Evolutionary conservation across 2,113 vertebrate genomes (phyloP).

Genomic region (Nerophis lumbriciformis): DNA sequence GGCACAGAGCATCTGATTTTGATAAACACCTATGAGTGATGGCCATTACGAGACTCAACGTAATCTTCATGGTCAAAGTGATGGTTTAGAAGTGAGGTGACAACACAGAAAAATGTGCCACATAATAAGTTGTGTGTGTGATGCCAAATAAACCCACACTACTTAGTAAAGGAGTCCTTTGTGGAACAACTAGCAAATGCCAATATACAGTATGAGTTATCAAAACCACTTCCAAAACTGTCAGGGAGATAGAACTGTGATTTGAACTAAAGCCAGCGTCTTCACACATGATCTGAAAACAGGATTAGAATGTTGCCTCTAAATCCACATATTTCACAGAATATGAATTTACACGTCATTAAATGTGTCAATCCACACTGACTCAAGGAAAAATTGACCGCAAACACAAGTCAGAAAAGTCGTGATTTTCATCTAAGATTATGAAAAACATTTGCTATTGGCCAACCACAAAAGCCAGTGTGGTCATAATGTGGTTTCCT

Average conservation of each 20-base stretch:
- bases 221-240: constrained; percentile 54
- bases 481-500: constrained; percentile 26
- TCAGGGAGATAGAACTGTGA: constrained; percentile 37
- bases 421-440: not conserved
- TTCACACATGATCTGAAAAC: constrained; percentile 10
- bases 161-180: not conserved
- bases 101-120: not conserved
- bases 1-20: too few relatives aligned
- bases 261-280: constrained; percentile 38
- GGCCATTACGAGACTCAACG: not conserved
- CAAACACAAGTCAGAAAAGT: not conserved
- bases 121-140: not conserved
- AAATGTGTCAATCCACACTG: not conserved
- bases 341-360: not conserved
- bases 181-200: not conserved
- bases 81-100: not conserved
- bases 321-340: not conserved
- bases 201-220: constrained; percentile 12
- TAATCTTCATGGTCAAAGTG: not conserved
- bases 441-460: not conserved
- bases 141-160: not conserved
- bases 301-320: not conserved
- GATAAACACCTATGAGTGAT: not conserved
- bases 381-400: not conserved
- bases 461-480: constrained; percentile 19